These are phyloP conservation scores for Zoanthus solanderi DNA, from an alignment of 92 coral and sea anemone genomes.

Conservation along the genomic window DNA sequence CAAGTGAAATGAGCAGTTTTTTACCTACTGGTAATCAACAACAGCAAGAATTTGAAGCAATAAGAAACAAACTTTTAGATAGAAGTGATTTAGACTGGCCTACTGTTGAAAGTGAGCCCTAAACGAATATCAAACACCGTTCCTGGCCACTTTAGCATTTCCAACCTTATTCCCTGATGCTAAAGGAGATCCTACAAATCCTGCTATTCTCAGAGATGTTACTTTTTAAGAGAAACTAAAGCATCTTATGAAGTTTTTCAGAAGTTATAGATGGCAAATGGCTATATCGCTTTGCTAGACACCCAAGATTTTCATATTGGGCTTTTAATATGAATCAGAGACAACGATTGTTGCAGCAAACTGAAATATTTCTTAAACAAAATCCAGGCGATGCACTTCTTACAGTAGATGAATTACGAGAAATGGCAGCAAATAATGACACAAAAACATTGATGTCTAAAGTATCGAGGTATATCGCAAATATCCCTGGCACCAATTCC, in stretches of 20 bases:
- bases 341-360: slow-evolving; percentile 55
- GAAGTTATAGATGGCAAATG: slow-evolving; percentile 59
- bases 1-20: slow-evolving; percentile 59
- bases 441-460: slow-evolving; percentile 49
- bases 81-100: background rate
- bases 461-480: slow-evolving; percentile 63
- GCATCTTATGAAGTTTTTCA: slow-evolving; percentile 62
- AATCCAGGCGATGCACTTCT: slow-evolving; percentile 58
- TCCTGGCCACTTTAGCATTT: slow-evolving; percentile 59
- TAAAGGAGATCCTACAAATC: slow-evolving; percentile 67
- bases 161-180: slow-evolving; percentile 69
- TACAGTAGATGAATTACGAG: slow-evolving; percentile 59
- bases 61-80: slow-evolving; percentile 20
- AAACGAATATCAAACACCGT: slow-evolving; percentile 56
- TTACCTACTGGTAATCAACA: slow-evolving; percentile 55
- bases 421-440: slow-evolving; percentile 60
- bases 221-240: slow-evolving; percentile 31
- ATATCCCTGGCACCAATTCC: slow-evolving; percentile 64
- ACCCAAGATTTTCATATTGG: slow-evolving; percentile 64
- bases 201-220: slow-evolving; percentile 42
- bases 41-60: slow-evolving; percentile 44
- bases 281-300: slow-evolving; percentile 67
- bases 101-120: background rate
- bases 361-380: slow-evolving; percentile 55
- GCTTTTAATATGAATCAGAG: slow-evolving; percentile 65